These are phyloP conservation scores for Trichomycterus rosablanca DNA, from an alignment of 2,113 vertebrate genomes.

Conservation along the genomic window DNA sequence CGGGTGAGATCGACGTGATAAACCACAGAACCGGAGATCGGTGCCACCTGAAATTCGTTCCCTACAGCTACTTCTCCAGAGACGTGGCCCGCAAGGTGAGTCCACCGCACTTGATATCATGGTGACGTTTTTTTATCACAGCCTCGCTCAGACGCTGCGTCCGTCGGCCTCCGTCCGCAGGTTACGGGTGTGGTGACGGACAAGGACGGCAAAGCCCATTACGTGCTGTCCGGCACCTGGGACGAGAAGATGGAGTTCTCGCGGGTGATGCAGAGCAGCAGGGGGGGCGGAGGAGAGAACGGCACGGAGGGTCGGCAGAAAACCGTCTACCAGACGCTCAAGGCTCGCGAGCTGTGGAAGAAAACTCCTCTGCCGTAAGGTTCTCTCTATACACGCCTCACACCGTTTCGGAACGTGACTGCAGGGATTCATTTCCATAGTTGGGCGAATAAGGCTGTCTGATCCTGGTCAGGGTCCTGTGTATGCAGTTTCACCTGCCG, in stretches of 20 bases:
- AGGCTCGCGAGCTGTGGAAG: slow-evolving; percentile 86
- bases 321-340: slow-evolving; percentile 74
- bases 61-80: slow-evolving; percentile 96
- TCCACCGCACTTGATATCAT: neutral
- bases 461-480: no score
- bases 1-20: slow-evolving; percentile 91
- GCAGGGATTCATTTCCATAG: no score
- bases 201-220: slow-evolving; percentile 83
- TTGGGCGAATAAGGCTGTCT: no score
- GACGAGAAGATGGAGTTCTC: slow-evolving; percentile 97
- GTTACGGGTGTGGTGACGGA: slow-evolving; percentile 91
- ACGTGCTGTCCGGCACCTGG: slow-evolving; percentile 88
- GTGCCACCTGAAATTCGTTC: slow-evolving; percentile 93
- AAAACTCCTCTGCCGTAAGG: slow-evolving; percentile 88
- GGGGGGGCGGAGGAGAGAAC: slow-evolving; percentile 77
- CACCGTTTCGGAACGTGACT: no score
- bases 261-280: slow-evolving; percentile 67
- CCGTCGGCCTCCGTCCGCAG: no score
- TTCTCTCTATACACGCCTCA: neutral
- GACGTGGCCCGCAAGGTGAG: slow-evolving; percentile 90
- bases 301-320: slow-evolving; percentile 78
- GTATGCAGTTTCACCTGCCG: no score
- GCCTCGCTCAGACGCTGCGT: no score
- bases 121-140: neutral
- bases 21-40: slow-evolving; percentile 92